Base-by-base conservation (phyloP, 2,888 invertebrate genomes). In the Conops quadrifasciatus region DNA sequence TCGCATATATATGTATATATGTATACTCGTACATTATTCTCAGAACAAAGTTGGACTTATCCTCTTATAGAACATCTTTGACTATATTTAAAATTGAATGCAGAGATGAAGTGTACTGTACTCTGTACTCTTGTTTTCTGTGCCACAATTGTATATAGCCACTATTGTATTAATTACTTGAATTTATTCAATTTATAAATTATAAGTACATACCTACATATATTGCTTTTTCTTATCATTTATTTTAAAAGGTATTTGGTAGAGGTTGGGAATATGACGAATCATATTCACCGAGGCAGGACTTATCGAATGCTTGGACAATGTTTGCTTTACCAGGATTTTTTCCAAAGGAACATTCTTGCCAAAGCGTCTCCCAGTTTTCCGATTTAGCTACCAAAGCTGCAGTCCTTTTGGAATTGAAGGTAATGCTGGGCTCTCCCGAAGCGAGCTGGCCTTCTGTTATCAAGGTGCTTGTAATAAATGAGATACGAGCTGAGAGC, bases 391-490 rank as follows among this genome's bases (percentile, higher is more conserved):
- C 88, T 0, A 86, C 88, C 13, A 88, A 89, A 73, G 89, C 90
- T 2, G 90, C 90, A 2, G 87, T 93, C 15, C 90, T 91, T 0
- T 81, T 94, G 70, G 94, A 94, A 77, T 81, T 94, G 36, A 89
- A 89, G 62, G 92, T 94, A 0, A 80, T 94, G 49, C 81, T 93
- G 69, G 90, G 91, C 0, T 93, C 93, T 78, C 94, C 94, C 0
- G 93, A 93, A 79, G 91, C 93, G 0, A 91, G 91, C 67, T 94
- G 94, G 94, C 87, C 91, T 0, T 88, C 91, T 74, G 83, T 94
- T 26, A 87, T 94, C 0, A 93, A 93, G 88, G 93, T 93, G n/a
- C 9, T 51, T 49, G n/a, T 28, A 7, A 19, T 19, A 9, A 9
- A 36, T 36, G 4, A 36, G 36, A 36, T 36, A 36, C 4, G 36